These are phyloP conservation scores for Doryteuthis pealeii DNA, from an alignment of 1,140 invertebrate genomes.

Conservation along the genomic window DNA sequence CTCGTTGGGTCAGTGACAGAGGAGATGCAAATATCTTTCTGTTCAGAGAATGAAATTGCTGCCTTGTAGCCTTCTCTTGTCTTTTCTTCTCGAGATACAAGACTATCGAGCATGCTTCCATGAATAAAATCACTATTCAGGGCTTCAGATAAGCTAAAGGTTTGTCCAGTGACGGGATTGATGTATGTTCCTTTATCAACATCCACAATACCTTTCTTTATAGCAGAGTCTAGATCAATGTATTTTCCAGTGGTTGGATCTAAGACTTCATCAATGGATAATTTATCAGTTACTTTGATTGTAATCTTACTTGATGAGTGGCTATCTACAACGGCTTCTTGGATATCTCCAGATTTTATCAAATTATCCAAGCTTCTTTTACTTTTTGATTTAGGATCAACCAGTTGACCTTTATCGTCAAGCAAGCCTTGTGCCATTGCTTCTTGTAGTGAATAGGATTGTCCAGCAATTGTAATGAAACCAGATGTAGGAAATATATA, in stretches of 20 bases:
- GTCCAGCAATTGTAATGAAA: conserved; percentile 67
- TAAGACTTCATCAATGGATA: conserved; percentile 37
- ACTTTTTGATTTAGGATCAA: conserved; percentile 70
- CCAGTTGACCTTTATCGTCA: conserved; percentile 48
- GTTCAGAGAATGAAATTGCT: background rate
- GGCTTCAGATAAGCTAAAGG: conserved; percentile 68
- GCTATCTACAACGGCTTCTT: conserved; percentile 64
- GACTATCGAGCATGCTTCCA: conserved; percentile 26
- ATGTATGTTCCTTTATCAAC: conserved; percentile 49
- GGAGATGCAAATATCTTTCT: conserved; percentile 2
- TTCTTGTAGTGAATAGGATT: conserved; percentile 35
- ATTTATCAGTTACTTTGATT: conserved; percentile 3
- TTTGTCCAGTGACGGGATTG: conserved; percentile 50
- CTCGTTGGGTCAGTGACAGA: conserved; percentile 32
- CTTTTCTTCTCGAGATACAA: conserved; percentile 14
- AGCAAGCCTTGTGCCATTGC: conserved; percentile 68
- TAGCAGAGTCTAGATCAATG: conserved; percentile 78
- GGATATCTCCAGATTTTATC: conserved; percentile 69
- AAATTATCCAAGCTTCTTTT: conserved; percentile 71
- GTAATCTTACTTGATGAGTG: background rate
- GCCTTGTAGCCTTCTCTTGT: conserved; percentile 3
- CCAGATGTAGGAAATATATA: conserved; percentile 58
- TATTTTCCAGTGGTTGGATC: conserved; percentile 66
- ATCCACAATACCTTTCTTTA: conserved; percentile 68
- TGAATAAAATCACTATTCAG: conserved; percentile 69